Conservation (phyloP, 2,797 vertebrate species). For the Coccyzus lansbergi region DNA sequence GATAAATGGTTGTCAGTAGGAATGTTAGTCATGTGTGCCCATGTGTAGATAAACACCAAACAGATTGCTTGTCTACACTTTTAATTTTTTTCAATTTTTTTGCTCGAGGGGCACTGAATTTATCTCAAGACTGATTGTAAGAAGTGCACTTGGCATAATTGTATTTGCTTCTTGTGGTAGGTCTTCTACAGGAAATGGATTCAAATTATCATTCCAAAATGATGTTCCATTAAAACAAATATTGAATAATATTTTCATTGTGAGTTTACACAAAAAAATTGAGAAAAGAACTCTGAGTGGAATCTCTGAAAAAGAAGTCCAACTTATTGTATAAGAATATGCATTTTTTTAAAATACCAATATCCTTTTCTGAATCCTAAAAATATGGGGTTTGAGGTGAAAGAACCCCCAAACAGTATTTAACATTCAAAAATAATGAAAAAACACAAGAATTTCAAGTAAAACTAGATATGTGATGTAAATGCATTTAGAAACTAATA, state of each 20-base stretch:
- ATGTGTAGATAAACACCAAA: neutral
- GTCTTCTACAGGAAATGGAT: constrained; percentile 27
- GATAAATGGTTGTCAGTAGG: neutral
- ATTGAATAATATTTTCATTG: constrained; percentile 7
- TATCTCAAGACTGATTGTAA: constrained; percentile 45
- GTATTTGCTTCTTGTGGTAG: neutral
- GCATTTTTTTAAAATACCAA: neutral
- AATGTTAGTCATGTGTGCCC: neutral
- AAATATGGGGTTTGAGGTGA: neutral
- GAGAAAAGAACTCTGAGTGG: constrained; percentile 18
- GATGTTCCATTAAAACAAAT: constrained; percentile 54
- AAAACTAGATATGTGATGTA: neutral
- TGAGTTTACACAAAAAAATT: constrained; percentile 10
- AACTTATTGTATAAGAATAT: neutral
- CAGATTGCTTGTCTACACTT: neutral
- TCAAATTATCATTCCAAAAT: constrained; percentile 43
- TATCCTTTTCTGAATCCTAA: neutral
- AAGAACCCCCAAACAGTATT: neutral
- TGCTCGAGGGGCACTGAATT: neutral
- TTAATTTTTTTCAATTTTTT: neutral
- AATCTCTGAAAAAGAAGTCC: neutral
- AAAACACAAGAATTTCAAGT: neutral
- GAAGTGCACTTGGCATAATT: constrained; percentile 25
- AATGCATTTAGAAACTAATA: neutral
- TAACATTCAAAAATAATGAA: neutral